These are phyloP conservation scores for Galerucella pusilla DNA, from an alignment of 2,888 invertebrate genomes.

Conservation along the genomic window DNA sequence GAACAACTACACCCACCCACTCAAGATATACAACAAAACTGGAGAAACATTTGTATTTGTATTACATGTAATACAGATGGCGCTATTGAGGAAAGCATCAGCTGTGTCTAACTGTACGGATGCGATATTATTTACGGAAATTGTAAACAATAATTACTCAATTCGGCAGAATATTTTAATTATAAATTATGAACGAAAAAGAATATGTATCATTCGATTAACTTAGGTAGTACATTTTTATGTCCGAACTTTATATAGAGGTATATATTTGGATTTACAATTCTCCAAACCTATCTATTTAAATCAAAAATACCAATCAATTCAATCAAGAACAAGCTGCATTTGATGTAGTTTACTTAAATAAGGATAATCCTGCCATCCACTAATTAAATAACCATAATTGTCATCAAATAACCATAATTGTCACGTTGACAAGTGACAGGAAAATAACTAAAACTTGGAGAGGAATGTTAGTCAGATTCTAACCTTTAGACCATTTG, in stretches of 20 bases:
- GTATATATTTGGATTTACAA: too few species aligned
- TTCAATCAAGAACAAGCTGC: too few species aligned
- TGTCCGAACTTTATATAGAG: too few species aligned
- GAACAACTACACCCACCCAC: slow-evolving; percentile 35
- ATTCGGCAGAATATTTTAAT: background rate
- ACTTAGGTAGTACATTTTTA: too few species aligned
- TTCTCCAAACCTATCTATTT: too few species aligned
- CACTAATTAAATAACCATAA: too few species aligned
- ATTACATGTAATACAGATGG: slow-evolving; percentile 22
- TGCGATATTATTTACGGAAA: background rate
- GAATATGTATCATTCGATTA: too few species aligned
- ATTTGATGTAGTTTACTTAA: background rate
- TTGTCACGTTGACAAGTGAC: slow-evolving; percentile 8
- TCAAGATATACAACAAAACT: slow-evolving; percentile 33
- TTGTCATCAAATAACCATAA: background rate
- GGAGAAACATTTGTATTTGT: slow-evolving; percentile 13
- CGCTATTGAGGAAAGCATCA: slow-evolving; percentile 5
- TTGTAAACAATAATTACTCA: background rate
- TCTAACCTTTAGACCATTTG: slow-evolving; percentile 23
- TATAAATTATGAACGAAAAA: background rate
- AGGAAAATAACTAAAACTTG: background rate
- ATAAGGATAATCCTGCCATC: too few species aligned
- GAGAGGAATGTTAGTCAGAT: slow-evolving; percentile 12
- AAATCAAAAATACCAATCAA: too few species aligned
- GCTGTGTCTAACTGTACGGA: background rate